Conservation (phyloP, 2,113 vertebrate species). For the Rhynchomys soricoides region DNA sequence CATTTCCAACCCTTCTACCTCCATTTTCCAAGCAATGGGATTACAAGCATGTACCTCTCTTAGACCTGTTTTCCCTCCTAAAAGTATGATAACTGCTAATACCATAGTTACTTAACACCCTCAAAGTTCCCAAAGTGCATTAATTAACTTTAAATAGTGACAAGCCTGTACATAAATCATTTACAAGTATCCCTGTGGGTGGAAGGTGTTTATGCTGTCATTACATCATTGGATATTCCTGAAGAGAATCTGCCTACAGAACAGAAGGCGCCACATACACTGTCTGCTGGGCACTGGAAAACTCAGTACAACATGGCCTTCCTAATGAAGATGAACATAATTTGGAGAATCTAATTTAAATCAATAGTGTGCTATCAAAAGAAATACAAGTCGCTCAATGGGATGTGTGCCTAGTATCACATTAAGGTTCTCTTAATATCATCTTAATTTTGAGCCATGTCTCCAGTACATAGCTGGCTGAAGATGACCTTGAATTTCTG, state of each 20-base stretch:
- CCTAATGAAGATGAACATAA: not conserved
- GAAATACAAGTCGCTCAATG: slow-evolving; percentile 36
- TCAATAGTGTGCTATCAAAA: not conserved
- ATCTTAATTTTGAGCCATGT: not conserved
- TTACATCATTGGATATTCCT: not conserved
- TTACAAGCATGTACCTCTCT: not conserved
- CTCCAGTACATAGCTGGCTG: too few relatives aligned
- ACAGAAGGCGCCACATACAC: fast-evolving
- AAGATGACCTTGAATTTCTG: too few relatives aligned
- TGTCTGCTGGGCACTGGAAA: not conserved
- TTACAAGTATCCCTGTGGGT: not conserved
- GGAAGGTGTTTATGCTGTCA: not conserved
- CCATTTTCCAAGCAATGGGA: not conserved
- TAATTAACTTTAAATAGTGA: not conserved
- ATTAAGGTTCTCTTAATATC: slow-evolving; percentile 28
- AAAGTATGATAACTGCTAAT: slow-evolving; percentile 39
- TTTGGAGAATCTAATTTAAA: slow-evolving; percentile 38
- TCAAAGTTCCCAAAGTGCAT: slow-evolving; percentile 35
- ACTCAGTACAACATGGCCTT: not conserved
- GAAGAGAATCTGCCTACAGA: not conserved
- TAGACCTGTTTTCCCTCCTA: not conserved
- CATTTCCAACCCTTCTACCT: not conserved
- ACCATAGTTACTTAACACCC: slow-evolving; percentile 35
- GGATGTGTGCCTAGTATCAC: slow-evolving; percentile 34
- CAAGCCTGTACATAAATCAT: slow-evolving; percentile 47